A percentile compares a stretch with the other conserved stretches of the same genome.
phyloP scores from a whole-genome alignment of 1,140 invertebrate genomes.

The Aricia agestis region DNA sequence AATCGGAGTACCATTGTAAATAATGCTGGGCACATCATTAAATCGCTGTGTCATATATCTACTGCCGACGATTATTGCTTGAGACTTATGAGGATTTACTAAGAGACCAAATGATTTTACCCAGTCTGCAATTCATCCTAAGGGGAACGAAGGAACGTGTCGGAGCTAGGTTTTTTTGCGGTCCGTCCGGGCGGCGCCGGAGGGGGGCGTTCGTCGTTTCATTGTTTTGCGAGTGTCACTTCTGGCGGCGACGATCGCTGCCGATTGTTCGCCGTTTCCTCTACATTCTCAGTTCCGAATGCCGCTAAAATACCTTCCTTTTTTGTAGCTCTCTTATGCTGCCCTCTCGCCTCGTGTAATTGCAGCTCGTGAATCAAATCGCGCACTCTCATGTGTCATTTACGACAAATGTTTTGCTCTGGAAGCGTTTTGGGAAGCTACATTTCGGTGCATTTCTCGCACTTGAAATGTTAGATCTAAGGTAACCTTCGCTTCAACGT shows the following conservation, averaged over 20 bases:
- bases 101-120: too few species aligned
- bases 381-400: not conserved
- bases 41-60: too few species aligned
- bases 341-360: not conserved
- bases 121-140: too few species aligned
- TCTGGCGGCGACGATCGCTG: not conserved
- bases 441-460: too few species aligned
- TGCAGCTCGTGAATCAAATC: not conserved
- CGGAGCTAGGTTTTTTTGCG: not conserved
- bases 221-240: slow-evolving; percentile 9
- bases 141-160: too few species aligned
- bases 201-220: not conserved
- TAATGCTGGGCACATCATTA: too few species aligned
- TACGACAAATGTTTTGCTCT: not conserved
- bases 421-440: not conserved
- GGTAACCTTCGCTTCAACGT: too few species aligned
- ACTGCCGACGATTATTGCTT: too few species aligned
- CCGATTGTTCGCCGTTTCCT: not conserved
- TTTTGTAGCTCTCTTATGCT: not conserved
- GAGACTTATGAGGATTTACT: too few species aligned
- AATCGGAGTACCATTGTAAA: too few species aligned
- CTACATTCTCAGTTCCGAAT: not conserved
- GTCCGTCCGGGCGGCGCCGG: not conserved
- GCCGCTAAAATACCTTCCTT: not conserved
- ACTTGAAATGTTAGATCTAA: too few species aligned